Percentiles rank a stretch among this genome's conserved stretches.
Evolutionary conservation across 2,888 invertebrate genomes (phyloP).

Genomic region (Epinotia nisella): DNA sequence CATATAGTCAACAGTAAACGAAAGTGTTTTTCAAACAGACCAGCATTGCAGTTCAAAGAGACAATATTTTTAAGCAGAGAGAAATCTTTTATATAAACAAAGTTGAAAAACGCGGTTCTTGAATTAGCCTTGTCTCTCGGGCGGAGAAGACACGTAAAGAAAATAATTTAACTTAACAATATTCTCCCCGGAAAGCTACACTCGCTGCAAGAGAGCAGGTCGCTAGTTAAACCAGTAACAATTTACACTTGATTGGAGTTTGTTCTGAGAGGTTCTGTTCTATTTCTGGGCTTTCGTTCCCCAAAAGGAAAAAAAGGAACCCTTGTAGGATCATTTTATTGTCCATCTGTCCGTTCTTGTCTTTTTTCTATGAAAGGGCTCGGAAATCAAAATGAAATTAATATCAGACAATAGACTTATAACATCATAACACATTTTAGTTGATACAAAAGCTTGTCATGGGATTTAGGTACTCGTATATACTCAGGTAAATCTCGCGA

Average conservation of each 20-base stretch:
- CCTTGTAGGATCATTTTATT: too few relatives aligned
- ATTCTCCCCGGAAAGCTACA: conserved; percentile 25
- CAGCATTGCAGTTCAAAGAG: conserved; percentile 31
- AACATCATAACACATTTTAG: too few relatives aligned
- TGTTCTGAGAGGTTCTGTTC: not conserved
- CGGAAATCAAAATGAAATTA: too few relatives aligned
- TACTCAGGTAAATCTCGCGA: too few relatives aligned
- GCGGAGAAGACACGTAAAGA: conserved; percentile 36
- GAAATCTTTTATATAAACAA: conserved; percentile 45
- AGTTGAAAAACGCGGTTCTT: conserved; percentile 46
- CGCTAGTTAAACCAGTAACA: not conserved
- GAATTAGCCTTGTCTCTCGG: conserved; percentile 46
- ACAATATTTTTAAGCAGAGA: conserved; percentile 24
- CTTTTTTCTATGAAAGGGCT: too few relatives aligned
- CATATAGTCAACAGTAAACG: not conserved
- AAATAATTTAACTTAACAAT: conserved; percentile 34
- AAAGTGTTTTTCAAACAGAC: conserved; percentile 7
- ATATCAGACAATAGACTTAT: too few relatives aligned
- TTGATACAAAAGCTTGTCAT: too few relatives aligned
- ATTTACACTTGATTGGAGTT: not conserved
- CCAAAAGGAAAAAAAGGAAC: too few relatives aligned
- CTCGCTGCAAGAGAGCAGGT: not conserved
- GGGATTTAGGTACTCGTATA: too few relatives aligned
- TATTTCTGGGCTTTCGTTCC: too few relatives aligned
- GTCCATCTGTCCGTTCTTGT: too few relatives aligned